Base-by-base conservation (phyloP, 1,140 invertebrate species). In the Odontomachus brunneus region DNA sequence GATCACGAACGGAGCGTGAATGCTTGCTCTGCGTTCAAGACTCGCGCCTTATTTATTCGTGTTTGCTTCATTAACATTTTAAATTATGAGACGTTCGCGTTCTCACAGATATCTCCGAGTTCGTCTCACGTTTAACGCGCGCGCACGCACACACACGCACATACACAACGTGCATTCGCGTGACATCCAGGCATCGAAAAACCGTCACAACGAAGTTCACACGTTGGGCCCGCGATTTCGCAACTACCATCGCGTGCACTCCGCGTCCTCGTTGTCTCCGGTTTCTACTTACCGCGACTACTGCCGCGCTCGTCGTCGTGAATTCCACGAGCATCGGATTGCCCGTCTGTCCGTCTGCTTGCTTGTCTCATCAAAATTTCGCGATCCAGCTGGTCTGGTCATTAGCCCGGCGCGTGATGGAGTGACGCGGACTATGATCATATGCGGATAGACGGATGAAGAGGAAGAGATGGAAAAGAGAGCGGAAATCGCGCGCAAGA, bases 91-190 rank as follows among this genome's bases (percentile, higher is more conserved):
- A 65, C 29, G 51, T 15, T 53, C 44, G 49, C 60, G 22, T 69
- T 80, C 51, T 57, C 51, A 80, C 75, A 69, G 33, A 71, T 57
- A 69, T 78, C 29, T 19, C 51, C 38, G 29, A 44, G n/a, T 33
- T 65, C n/a, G 63, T 69, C 51, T 78, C 75, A 29, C 26, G 33
- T 69, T 78, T 44, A 53, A 69, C 57, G 24, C 69, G 65, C 63
- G 15, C 63, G 67, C 44, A 33, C 5, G 19, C 29, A 33, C 29
- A n/a, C n/a, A n/a, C n/a, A n/a, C n/a, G n/a, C n/a, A n/a, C n/a
- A n/a, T n/a, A n/a, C n/a, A n/a, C n/a, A 33, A 5, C 26, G 29
- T 49, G 55, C 9, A 57, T 65, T 75, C 17, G 26, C 7, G n/a
- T 53, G 29, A 67, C 63, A 69, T 15, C 11, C 4, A 67, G n/a